These are phyloP conservation scores for Sturnus vulgaris DNA, from an alignment of 2,113 vertebrate species.

Conservation along the genomic window DNA sequence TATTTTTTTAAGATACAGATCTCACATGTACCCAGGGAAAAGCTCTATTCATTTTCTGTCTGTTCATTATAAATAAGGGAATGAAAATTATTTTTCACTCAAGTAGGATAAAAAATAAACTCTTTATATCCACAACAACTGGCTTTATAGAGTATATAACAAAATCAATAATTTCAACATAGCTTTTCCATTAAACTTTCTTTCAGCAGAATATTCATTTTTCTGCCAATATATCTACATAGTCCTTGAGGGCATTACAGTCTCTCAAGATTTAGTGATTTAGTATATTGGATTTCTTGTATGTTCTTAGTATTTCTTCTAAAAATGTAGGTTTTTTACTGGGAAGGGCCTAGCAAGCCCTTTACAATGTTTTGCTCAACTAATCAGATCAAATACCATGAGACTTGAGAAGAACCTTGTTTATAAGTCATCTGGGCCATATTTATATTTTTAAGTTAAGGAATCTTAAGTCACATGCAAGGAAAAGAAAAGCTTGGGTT, in stretches of 20 bases:
- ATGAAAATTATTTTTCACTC: not conserved
- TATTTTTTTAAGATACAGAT: not conserved
- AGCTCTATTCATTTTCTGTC: not conserved
- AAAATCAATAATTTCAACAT: not conserved
- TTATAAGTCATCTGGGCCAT: not conserved
- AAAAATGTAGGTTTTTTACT: not conserved
- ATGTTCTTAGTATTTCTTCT: not conserved
- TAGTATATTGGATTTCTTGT: not conserved
- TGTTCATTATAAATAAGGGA: not conserved
- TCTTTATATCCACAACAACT: not conserved
- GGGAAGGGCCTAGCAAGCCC: not conserved
- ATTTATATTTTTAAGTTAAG: not conserved
- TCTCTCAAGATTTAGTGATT: not conserved
- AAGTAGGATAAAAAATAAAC: not conserved
- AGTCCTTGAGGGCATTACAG: not conserved
- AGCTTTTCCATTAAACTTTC: not conserved
- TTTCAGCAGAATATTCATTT: not conserved
- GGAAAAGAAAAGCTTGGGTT: accelerated
- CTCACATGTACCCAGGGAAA: not conserved
- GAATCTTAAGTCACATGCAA: not conserved
- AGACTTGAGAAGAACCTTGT: not conserved
- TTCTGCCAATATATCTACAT: not conserved
- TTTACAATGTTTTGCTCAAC: not conserved
- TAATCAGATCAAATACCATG: not conserved
- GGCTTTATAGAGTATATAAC: not conserved